These are phyloP conservation scores for Cecropterus lyciades DNA, from an alignment of 1,140 invertebrate genomes.

Conservation along the genomic window DNA sequence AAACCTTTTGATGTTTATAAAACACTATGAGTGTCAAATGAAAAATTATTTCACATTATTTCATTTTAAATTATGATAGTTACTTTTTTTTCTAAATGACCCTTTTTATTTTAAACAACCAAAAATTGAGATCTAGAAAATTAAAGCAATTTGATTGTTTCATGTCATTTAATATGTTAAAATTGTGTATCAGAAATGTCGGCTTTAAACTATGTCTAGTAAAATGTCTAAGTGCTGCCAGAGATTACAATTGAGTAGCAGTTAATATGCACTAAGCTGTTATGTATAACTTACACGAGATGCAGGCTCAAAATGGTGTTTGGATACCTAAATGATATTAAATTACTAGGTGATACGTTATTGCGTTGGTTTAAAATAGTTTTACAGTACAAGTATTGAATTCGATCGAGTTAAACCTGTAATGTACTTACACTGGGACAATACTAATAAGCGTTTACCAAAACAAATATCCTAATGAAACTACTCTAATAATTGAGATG, in stretches of 20 bases:
- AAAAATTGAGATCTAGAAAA: not conserved
- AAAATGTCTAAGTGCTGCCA: constrained; percentile 3
- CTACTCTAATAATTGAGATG: constrained; percentile 22
- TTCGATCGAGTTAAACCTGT: constrained; percentile 11
- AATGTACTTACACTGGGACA: constrained; percentile 19
- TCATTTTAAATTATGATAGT: no score
- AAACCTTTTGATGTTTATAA: no score
- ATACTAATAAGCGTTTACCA: constrained; percentile 16
- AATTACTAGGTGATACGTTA: constrained; percentile 8
- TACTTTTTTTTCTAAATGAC: no score
- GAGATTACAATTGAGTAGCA: constrained; percentile 7
- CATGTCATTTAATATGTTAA: not conserved
- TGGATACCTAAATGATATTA: constrained; percentile 20
- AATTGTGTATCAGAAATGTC: no score
- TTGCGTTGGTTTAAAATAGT: constrained; percentile 9
- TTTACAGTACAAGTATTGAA: constrained; percentile 1
- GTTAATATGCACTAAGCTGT: constrained; percentile 1
- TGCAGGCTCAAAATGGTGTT: not conserved
- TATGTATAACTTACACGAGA: not conserved
- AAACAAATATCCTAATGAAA: constrained; percentile 16
- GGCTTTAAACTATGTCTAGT: no score
- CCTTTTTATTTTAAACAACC: not conserved
- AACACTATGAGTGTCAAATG: no score
- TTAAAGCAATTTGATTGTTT: not conserved
- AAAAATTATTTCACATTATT: no score